These are phyloP conservation scores for Podarcis lilfordi DNA, from an alignment of 2,797 vertebrate species.

Conservation along the genomic window DNA sequence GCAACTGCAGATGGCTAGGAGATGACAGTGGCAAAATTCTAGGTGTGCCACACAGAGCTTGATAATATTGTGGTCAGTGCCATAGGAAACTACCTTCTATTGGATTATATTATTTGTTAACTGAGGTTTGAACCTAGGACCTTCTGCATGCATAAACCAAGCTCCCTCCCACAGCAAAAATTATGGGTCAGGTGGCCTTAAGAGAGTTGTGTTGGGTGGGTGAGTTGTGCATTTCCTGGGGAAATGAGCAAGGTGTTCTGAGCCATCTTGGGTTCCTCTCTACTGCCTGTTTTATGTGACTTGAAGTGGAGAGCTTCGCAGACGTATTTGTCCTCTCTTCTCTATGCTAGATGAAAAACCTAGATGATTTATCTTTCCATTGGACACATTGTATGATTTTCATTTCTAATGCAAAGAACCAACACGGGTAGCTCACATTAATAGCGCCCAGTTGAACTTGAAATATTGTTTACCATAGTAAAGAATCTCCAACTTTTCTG, in stretches of 20 bases:
- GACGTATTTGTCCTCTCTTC: not conserved
- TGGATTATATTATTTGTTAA: not conserved
- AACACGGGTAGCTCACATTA: not conserved
- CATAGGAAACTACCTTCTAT: not conserved
- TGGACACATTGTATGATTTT: not conserved
- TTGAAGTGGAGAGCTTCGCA: not conserved
- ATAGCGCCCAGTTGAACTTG: not conserved
- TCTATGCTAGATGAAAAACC: not conserved
- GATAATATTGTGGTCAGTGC: not conserved
- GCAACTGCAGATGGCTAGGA: not conserved
- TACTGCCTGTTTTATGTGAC: too few relatives aligned
- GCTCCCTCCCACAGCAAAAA: too few relatives aligned
- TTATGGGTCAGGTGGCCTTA: too few relatives aligned
- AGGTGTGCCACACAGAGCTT: not conserved
- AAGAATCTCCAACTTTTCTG: not conserved
- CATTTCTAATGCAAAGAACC: not conserved
- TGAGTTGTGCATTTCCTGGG: too few relatives aligned
- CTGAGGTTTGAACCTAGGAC: not conserved
- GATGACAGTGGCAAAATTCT: not conserved
- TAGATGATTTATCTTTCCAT: not conserved
- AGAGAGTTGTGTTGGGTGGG: too few relatives aligned
- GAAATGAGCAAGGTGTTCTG: too few relatives aligned
- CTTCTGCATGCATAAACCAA: not conserved
- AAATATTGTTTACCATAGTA: not conserved
- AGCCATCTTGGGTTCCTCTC: too few relatives aligned